phyloP scores from a whole-genome alignment of 2,888 invertebrate genomes.

The Neoitamus cyanurus region DNA sequence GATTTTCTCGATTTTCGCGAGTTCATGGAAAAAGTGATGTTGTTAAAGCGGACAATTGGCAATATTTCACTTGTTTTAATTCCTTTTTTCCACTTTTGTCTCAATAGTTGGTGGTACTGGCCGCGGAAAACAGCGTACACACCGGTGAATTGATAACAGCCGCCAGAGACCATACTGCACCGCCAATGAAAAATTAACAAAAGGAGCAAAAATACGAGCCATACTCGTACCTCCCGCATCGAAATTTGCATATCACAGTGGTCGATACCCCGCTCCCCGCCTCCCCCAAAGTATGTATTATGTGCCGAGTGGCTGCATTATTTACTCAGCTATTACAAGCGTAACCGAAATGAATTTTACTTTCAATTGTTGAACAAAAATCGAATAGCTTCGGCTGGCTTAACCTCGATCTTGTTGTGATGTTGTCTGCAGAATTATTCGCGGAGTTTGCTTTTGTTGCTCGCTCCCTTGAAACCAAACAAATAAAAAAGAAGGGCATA shows the following conservation, averaged over 20 bases:
- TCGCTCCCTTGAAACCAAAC: not conserved
- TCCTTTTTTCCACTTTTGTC: not conserved
- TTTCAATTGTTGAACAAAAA: conserved; percentile 50
- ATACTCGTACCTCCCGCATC: conserved; percentile 39
- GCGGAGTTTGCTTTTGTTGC: not conserved
- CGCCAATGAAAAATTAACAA: not conserved
- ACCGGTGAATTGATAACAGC: not conserved
- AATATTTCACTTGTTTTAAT: conserved; percentile 23
- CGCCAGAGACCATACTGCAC: not conserved
- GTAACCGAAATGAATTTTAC: conserved; percentile 52
- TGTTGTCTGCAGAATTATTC: conserved; percentile 36
- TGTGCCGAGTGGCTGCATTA: conserved; percentile 38
- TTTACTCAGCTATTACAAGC: conserved; percentile 34
- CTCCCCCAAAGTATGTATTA: conserved; percentile 15
- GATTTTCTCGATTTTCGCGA: not conserved
- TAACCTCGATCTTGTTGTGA: conserved; percentile 43
- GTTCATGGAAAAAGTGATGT: conserved; percentile 7
- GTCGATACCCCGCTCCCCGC: not conserved
- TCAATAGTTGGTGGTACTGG: not conserved
- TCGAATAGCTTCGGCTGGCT: conserved; percentile 32
- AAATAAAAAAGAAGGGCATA: not conserved
- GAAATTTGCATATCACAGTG: conserved; percentile 43
- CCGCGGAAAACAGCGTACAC: not conserved
- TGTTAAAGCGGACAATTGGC: conserved; percentile 19
- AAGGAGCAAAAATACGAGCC: not conserved